Conservation (phyloP, 1,140 invertebrate species). For the Bombus terrestris region DNA sequence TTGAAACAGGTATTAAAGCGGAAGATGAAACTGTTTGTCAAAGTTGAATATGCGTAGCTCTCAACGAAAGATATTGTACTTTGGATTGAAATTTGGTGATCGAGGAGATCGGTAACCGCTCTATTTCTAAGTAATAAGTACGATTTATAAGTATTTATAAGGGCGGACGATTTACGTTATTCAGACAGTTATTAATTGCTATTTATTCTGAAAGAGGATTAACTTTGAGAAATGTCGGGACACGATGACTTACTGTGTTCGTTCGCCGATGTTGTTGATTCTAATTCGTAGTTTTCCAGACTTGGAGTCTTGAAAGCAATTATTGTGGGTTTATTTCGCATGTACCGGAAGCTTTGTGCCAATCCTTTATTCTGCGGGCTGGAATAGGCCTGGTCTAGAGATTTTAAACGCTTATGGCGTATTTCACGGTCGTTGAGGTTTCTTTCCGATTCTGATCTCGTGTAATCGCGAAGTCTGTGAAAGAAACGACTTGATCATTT, state of each 20-base stretch:
- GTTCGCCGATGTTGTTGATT: conserved; percentile 61
- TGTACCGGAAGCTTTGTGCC: conserved; percentile 92
- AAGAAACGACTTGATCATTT: neutral
- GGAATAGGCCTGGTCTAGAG: conserved; percentile 87
- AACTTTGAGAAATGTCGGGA: neutral
- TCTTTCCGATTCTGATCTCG: conserved; percentile 90
- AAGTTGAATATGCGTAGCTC: no score
- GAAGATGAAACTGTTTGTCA: no score
- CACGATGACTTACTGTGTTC: conserved; percentile 24
- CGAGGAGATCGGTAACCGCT: no score
- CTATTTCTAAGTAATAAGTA: no score
- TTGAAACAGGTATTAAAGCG: no score
- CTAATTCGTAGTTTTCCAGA: conserved; percentile 86
- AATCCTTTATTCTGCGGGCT: conserved; percentile 90
- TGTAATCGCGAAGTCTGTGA: conserved; percentile 86
- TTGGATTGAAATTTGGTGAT: no score
- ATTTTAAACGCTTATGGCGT: conserved; percentile 85
- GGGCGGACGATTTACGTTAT: neutral
- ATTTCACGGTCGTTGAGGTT: conserved; percentile 88
- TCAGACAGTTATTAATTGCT: neutral
- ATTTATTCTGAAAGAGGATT: neutral
- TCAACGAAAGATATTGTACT: no score
- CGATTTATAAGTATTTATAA: no score
- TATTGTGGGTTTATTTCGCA: conserved; percentile 93
- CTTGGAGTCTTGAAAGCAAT: conserved; percentile 92